Evolutionary conservation across 2,113 vertebrate genomes (phyloP).

Genomic region (Mesoclemmys tuberculata): DNA sequence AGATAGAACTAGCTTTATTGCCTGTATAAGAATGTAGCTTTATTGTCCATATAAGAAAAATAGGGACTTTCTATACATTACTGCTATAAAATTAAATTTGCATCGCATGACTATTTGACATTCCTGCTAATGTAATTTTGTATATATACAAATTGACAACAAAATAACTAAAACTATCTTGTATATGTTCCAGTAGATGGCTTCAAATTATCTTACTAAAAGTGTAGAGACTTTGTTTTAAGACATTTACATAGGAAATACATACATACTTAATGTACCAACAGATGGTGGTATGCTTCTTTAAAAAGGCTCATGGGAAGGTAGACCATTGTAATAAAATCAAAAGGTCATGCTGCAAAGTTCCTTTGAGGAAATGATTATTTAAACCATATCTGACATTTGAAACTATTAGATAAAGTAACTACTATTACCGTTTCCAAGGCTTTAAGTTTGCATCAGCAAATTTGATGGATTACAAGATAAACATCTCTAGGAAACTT

Average conservation of each 20-base stretch:
- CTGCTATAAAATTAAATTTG: background rate
- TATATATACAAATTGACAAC: background rate
- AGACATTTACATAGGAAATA: constrained; percentile 17
- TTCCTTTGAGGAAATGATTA: constrained; percentile 26
- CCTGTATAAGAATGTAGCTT: background rate
- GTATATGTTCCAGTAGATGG: background rate
- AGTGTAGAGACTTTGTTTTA: background rate
- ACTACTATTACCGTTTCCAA: background rate
- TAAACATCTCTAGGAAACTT: background rate
- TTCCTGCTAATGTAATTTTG: background rate
- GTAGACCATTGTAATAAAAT: constrained; percentile 31
- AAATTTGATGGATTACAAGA: background rate
- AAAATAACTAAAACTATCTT: background rate
- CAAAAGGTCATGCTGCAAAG: constrained; percentile 36
- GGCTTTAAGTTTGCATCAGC: background rate
- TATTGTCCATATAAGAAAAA: background rate
- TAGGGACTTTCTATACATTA: background rate
- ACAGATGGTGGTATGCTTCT: constrained; percentile 47
- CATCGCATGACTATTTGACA: background rate
- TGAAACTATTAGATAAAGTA: constrained; percentile 23
- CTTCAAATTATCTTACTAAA: constrained; percentile 6
- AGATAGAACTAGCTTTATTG: background rate
- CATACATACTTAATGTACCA: constrained; percentile 27
- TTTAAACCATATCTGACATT: constrained; percentile 2
- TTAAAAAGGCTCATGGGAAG: constrained; percentile 28